Conservation (phyloP, 2,888 invertebrate species). For the Macropis europaea region DNA sequence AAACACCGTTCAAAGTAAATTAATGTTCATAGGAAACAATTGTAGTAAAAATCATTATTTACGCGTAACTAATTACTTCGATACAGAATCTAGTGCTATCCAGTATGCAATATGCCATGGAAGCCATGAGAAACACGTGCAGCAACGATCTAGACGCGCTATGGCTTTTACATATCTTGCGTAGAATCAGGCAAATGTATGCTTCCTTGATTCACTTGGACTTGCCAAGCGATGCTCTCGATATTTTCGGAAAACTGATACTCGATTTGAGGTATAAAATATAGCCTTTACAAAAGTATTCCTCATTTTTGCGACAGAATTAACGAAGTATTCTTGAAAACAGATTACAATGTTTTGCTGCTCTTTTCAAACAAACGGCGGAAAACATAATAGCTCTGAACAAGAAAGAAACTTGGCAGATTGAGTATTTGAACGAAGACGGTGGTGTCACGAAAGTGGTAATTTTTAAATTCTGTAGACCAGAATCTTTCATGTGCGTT, state of each 20-base stretch:
- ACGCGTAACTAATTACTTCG: neutral
- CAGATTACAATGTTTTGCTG: conserved; percentile 89
- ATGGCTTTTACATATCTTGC: conserved; percentile 90
- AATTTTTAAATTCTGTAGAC: conserved; percentile 52
- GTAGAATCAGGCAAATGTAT: conserved; percentile 90
- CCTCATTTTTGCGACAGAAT: neutral
- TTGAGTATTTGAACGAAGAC: conserved; percentile 90
- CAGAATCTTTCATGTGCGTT: neutral
- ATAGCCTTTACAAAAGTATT: neutral
- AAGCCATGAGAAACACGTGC: conserved; percentile 78
- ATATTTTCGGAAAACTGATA: conserved; percentile 91
- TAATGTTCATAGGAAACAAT: neutral
- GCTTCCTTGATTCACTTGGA: conserved; percentile 91
- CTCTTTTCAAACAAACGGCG: conserved; percentile 91
- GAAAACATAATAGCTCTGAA: conserved; percentile 87
- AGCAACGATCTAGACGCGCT: conserved; percentile 79
- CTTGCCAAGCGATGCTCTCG: conserved; percentile 92
- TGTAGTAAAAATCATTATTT: neutral
- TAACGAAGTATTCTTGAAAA: conserved; percentile 24
- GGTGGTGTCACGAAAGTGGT: conserved; percentile 93
- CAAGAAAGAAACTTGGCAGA: conserved; percentile 91
- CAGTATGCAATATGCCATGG: conserved; percentile 81
- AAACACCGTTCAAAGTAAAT: conserved; percentile 87
- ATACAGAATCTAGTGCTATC: conserved; percentile 74
- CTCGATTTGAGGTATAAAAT: conserved; percentile 87